Evolutionary conservation across 2,797 vertebrate species (phyloP), one percentile per base, ranked within the genome.

Genomic region (Champsocephalus esox): DNA sequence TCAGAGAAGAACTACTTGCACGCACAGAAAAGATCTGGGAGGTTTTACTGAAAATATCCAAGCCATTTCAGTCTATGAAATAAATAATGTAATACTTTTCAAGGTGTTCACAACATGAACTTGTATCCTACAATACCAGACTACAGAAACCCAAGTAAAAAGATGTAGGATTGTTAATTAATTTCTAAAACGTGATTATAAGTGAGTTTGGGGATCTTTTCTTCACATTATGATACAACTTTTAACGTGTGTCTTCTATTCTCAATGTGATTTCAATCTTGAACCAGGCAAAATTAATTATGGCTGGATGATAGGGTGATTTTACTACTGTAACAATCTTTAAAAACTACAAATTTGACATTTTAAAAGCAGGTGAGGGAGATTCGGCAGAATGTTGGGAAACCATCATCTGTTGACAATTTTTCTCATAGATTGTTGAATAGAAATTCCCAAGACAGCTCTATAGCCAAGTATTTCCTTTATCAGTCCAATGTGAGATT

Each of bases 401-500:
- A 38, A 9, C 34, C 34, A 38, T 38, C 34, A 38, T 7, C 2
- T 56, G 21, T 52, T 52, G 50, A 11, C 9, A 21, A 12, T 24
- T 52, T 28, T 19, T 19, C 4, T 14, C 21, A 38, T 9, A 38
- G 8, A 11, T 50, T 19, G 12, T 5, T 13, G 2, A 14, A 46
- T 2, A 46, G 5, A 46, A 5, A 46, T 13, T 46, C 45, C 12
- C 45, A 45, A 38, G 34, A 45, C 65, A 4, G 44, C 16, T 55
- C 51, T 51, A 21, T 13, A 70, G 69, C 70, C 51, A 82, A 69
- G 41, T 59, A 34, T 21, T 3, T 17, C 69, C 72, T 68, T 66
- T 75, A 83, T 80, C 75, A 56, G 73, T 28, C 55, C 78, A 59
- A 65, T 48, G 46, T 21, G 49, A 4, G 44, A 66, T 82, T 72